Conservation (phyloP, 2,113 vertebrate species). For the Anoplopoma fimbria region DNA sequence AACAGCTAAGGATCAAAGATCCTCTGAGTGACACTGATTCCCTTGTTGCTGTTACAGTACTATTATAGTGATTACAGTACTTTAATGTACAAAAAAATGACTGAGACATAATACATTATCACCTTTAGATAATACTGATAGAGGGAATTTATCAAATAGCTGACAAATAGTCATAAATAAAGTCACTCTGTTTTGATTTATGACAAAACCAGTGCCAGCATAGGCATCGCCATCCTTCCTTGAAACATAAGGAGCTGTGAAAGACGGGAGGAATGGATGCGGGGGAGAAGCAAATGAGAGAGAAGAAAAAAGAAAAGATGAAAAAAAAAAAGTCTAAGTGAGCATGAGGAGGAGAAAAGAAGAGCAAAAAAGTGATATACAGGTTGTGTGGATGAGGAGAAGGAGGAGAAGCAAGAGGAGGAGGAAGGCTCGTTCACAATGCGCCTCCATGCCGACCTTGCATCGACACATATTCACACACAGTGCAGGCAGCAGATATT, state of each 20-base stretch:
- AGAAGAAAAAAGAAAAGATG: not conserved
- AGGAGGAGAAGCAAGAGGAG: constrained; percentile 36
- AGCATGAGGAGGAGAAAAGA: constrained; percentile 31
- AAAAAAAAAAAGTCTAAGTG: constrained; percentile 13
- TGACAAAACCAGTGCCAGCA: constrained; percentile 6
- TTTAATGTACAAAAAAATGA: constrained; percentile 5
- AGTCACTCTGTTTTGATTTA: constrained; percentile 38
- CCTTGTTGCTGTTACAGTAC: not conserved
- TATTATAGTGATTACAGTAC: not conserved
- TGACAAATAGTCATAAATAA: constrained; percentile 36
- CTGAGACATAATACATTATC: constrained; percentile 17
- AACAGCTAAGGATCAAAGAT: not conserved
- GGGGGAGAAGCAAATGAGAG: constrained; percentile 12
- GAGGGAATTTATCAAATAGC: constrained; percentile 20
- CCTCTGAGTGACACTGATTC: not conserved
- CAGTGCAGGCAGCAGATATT: constrained; percentile 79
- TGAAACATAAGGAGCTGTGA: constrained; percentile 40
- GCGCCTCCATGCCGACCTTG: constrained; percentile 66
- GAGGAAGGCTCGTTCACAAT: constrained; percentile 57
- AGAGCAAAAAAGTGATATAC: constrained; percentile 24
- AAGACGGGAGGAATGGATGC: constrained; percentile 20
- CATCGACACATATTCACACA: constrained; percentile 59
- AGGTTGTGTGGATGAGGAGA: constrained; percentile 39
- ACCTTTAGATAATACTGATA: constrained; percentile 4
- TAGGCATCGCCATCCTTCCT: not conserved